Conservation (phyloP, 2,113 vertebrate species). For the Martes martes region DNA sequence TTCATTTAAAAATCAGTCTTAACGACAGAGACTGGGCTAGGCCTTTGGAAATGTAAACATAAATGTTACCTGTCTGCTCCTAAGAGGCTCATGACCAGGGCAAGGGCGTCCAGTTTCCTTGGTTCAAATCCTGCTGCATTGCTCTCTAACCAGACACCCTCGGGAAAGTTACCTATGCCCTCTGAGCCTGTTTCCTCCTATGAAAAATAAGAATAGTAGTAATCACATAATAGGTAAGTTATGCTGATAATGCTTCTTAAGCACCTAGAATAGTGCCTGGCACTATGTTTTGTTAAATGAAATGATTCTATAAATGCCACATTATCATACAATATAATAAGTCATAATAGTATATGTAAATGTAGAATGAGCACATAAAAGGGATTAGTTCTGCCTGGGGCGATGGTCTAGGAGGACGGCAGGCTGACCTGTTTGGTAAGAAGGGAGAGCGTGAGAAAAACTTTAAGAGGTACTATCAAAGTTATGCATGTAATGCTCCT, state of each 20-base stretch:
- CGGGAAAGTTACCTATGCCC: not conserved
- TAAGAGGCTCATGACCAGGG: not conserved
- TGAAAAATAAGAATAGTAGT: not conserved
- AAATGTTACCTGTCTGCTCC: not conserved
- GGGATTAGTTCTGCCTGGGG: not conserved
- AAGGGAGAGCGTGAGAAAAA: not conserved
- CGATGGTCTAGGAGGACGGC: not conserved
- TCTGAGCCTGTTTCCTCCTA: not conserved
- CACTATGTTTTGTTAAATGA: not conserved
- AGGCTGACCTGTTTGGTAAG: not conserved
- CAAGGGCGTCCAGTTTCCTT: not conserved
- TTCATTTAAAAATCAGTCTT: not conserved
- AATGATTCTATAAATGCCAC: not conserved
- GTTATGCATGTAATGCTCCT: not conserved
- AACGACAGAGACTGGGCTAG: not conserved
- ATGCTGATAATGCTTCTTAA: not conserved
- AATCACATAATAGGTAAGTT: not conserved
- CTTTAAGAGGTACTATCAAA: not conserved
- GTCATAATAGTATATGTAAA: not conserved
- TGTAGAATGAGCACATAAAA: not conserved
- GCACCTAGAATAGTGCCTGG: not conserved
- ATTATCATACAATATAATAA: not conserved
- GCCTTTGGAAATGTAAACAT: not conserved
- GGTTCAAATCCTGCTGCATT: not conserved
- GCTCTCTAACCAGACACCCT: not conserved